A percentile compares a stretch with the other conserved stretches of the same genome.
phyloP scores from a whole-genome alignment of 2,113 vertebrate species.

The Kryptolebias marmoratus region DNA sequence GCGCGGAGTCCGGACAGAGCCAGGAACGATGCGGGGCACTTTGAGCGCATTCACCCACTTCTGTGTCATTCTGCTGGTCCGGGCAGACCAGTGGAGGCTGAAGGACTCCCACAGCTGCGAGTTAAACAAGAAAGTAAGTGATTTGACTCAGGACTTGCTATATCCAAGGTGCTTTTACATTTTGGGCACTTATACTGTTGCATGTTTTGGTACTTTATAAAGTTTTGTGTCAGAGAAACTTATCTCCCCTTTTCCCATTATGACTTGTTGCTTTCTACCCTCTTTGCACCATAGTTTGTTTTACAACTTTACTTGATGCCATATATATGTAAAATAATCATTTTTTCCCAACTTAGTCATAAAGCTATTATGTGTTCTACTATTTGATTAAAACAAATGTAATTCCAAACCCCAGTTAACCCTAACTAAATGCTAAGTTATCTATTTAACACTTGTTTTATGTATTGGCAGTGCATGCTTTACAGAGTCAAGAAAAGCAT shows the following conservation, averaged over 20 bases:
- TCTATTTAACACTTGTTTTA: neutral
- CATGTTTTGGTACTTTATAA: neutral
- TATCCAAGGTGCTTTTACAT: neutral
- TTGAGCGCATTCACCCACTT: constrained; percentile 77
- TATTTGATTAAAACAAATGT: no score
- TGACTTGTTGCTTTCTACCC: neutral
- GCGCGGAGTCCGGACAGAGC: constrained; percentile 51
- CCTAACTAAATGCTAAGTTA: neutral
- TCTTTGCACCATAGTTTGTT: neutral
- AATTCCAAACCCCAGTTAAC: no score
- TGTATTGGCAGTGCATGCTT: constrained; percentile 16
- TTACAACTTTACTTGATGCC: no score
- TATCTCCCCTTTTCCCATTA: neutral
- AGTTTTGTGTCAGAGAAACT: neutral
- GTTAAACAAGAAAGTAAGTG: constrained; percentile 79
- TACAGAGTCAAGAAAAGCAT: neutral
- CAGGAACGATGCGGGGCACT: constrained; percentile 79
- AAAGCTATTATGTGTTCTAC: no score
- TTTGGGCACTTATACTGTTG: neutral
- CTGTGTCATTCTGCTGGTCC: constrained; percentile 78
- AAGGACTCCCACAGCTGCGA: constrained; percentile 79
- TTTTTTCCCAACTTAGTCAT: no score
- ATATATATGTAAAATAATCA: no score
- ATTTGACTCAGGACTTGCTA: neutral
- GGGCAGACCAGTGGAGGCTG: constrained; percentile 75